Percentiles rank a stretch among this genome's conserved stretches.
phyloP scores from a whole-genome alignment of 2,797 vertebrate species.

The Fistularia tabacaria region DNA sequence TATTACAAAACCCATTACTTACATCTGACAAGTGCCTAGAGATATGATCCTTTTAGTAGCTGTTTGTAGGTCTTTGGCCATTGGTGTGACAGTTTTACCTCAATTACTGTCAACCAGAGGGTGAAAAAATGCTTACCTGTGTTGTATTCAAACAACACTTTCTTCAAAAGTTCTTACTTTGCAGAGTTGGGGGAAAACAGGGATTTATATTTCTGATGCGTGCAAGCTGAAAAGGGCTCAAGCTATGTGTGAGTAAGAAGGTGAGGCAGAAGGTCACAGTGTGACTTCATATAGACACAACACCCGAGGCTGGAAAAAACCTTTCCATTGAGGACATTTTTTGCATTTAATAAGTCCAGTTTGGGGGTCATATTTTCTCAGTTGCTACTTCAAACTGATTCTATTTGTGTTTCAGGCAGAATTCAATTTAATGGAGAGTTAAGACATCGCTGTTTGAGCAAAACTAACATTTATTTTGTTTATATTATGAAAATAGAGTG shows the following conservation, averaged over 20 bases:
- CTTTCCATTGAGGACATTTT: slow-evolving; percentile 14
- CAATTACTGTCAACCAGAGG: slow-evolving; percentile 25
- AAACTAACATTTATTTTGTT: no score
- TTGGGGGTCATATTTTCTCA: slow-evolving; percentile 4
- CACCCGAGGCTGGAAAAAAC: slow-evolving; percentile 18
- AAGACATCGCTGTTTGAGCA: no score
- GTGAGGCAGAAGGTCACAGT: slow-evolving; percentile 18
- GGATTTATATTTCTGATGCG: neutral
- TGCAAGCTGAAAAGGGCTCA: neutral
- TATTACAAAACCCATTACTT: slow-evolving; percentile 74
- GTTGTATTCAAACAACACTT: no score
- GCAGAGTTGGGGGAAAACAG: no score
- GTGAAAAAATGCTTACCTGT: slow-evolving; percentile 3
- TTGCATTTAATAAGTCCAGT: slow-evolving; percentile 26
- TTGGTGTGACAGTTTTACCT: slow-evolving; percentile 42
- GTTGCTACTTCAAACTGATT: neutral
- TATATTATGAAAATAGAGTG: no score
- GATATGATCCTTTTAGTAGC: slow-evolving; percentile 47
- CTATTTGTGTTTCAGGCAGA: neutral
- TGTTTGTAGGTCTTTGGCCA: slow-evolving; percentile 41
- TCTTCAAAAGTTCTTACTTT: no score
- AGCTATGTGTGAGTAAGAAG: slow-evolving; percentile 13
- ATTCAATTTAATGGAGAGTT: neutral
- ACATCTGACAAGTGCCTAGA: slow-evolving; percentile 63
- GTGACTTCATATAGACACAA: slow-evolving; percentile 16